A percentile compares a stretch with the other conserved stretches of the same genome.
Evolutionary conservation across 2,797 vertebrate genomes (phyloP).

Genomic region (Anolis apletophallus): DNA sequence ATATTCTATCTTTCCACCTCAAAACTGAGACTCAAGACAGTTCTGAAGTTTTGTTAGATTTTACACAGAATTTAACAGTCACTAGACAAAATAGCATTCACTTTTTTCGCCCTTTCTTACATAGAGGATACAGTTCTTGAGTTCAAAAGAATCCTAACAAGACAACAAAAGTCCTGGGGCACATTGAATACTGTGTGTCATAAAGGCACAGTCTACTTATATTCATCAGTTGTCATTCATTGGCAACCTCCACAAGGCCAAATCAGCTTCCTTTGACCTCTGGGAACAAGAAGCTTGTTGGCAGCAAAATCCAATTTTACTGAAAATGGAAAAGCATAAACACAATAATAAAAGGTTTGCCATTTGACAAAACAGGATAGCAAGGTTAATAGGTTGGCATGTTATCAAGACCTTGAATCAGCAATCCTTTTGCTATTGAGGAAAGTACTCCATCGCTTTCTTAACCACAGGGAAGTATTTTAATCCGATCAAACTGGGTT

Average conservation of each 20-base stretch:
- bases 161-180: too few species aligned
- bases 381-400: not conserved
- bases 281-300: not conserved
- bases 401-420: not conserved
- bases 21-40: too few species aligned
- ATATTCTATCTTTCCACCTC: not conserved
- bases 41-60: too few species aligned
- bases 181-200: too few species aligned
- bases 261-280: not conserved
- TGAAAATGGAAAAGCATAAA: slow-evolving; percentile 29
- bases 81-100: not conserved
- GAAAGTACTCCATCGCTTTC: not conserved
- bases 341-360: slow-evolving; percentile 8
- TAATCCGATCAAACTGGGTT: not conserved
- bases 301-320: slow-evolving; percentile 34
- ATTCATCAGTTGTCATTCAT: not conserved
- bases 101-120: not conserved
- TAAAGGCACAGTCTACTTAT: too few species aligned
- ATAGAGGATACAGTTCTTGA: not conserved
- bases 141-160: too few species aligned
- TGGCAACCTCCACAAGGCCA: not conserved
- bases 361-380: slow-evolving; percentile 13
- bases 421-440: not conserved
- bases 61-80: not conserved
- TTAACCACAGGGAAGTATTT: not conserved